Evolutionary conservation across 2,113 vertebrate genomes (phyloP).

Genomic region (Manacus vitellinus): DNA sequence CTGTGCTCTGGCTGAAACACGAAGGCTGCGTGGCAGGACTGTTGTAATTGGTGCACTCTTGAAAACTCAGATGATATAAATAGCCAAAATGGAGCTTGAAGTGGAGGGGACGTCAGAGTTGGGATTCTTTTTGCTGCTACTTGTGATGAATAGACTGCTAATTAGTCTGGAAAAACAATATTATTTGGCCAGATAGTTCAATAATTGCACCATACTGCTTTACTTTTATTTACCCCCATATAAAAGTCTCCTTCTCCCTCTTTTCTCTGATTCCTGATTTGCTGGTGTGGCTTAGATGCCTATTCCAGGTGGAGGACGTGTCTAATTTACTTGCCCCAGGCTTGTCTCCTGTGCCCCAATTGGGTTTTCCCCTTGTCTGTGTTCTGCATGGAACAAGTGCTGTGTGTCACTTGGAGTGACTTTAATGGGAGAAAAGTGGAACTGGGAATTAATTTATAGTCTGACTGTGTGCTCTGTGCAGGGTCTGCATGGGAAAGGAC

Average conservation of each 20-base stretch:
- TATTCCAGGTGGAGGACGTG: background rate
- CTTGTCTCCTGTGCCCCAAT: background rate
- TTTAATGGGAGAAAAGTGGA: background rate
- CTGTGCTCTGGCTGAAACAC: background rate
- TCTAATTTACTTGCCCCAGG: background rate
- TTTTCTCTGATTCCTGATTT: background rate
- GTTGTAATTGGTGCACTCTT: background rate
- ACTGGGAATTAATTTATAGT: background rate
- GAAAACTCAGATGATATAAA: background rate
- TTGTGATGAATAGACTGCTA: background rate
- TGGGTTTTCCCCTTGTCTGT: background rate
- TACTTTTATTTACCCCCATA: background rate
- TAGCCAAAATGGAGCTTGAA: background rate
- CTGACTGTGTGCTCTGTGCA: background rate
- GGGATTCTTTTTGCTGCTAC: background rate
- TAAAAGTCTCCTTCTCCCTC: background rate
- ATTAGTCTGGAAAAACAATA: background rate
- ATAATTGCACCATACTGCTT: background rate
- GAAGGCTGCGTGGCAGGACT: rapidly evolving
- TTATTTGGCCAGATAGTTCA: background rate
- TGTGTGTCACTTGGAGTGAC: background rate
- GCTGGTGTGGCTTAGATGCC: background rate
- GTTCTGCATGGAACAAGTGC: background rate
- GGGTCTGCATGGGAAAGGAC: background rate
- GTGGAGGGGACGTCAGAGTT: background rate